These are phyloP conservation scores for Athene cunicularia DNA, from an alignment of 2,113 vertebrate genomes.

Conservation along the genomic window DNA sequence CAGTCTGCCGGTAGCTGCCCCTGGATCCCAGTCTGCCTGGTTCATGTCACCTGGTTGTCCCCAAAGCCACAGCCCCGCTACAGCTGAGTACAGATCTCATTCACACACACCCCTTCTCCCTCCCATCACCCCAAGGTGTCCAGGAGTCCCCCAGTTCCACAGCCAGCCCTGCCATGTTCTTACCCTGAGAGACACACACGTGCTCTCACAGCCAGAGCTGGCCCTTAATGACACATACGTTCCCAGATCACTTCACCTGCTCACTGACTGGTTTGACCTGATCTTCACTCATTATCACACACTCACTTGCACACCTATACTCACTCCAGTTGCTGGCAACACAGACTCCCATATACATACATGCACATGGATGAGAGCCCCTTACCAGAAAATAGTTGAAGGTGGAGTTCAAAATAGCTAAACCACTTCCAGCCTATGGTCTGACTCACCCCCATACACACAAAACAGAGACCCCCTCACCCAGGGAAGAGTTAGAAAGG, in stretches of 20 bases:
- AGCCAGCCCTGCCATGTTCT: background rate
- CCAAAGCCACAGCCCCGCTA: background rate
- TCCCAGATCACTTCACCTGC: background rate
- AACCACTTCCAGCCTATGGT: no score
- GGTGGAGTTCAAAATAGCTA: background rate
- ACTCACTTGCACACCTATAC: fast-evolving
- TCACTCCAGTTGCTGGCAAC: background rate
- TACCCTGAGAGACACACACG: background rate
- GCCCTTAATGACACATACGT: background rate
- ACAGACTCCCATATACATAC: background rate
- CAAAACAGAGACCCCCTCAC: fast-evolving
- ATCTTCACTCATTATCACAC: background rate
- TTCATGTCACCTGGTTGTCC: no score
- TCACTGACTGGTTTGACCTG: fast-evolving
- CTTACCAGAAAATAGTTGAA: background rate
- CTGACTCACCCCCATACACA: fast-evolving
- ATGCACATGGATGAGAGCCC: fast-evolving
- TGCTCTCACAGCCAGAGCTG: background rate
- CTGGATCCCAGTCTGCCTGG: background rate
- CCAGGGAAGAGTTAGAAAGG: background rate
- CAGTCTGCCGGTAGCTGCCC: no score
- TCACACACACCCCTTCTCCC: background rate
- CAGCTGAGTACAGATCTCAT: background rate
- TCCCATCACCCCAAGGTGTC: background rate
- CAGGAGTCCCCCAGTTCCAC: no score